Base-by-base conservation (phyloP, 2,888 invertebrate genomes). In the Pseudoips prasinana region DNA sequence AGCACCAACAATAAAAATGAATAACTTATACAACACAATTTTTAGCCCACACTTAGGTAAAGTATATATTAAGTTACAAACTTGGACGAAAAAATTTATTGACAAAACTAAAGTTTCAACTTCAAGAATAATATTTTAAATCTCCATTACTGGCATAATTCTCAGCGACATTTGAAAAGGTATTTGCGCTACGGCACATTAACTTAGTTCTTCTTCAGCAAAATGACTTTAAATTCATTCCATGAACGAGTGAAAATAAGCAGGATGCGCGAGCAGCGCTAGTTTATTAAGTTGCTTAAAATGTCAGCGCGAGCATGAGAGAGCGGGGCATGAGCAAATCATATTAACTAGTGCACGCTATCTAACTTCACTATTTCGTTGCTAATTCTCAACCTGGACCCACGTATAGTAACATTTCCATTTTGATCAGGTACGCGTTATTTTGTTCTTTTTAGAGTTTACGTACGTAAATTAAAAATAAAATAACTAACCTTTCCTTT, bases 251-350 rank as follows among this genome's bases (percentile, higher is more conserved):
- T 31, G 28, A 54, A 65, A 65, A 65, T 67, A 58, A 61, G 59
- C 59, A 51, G 49, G 57, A 64, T 61, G 58, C 63, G 63, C 46
- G 44, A 44, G 52, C 40, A 42, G 39, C 46, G 39, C 48, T 55
- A 67, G 73, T 80, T 74, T 73, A 80, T 76, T 74, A 81, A 75
- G 72, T 79, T 71, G 67, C 67, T 69, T 67, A 65, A 64, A 70
- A 66, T 64, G 72, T 69, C 67, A 62, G 57, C 58, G 50, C 49
- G 53, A 60, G 55, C 38, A 58, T 57, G 38, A 51, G 55, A 53
- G 57, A 49, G 49, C 29, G 19, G 49, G 29, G 28, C 28, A 39
- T 26, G 62, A 57, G 67, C 68, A 81, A 82, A 80, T 81, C 78
- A 80, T 77, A 81, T 81, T 82, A 82, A 68, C 49, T 37, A 29